Base-by-base conservation (phyloP, 2,888 invertebrate species). In the Drosophila leonis region DNA sequence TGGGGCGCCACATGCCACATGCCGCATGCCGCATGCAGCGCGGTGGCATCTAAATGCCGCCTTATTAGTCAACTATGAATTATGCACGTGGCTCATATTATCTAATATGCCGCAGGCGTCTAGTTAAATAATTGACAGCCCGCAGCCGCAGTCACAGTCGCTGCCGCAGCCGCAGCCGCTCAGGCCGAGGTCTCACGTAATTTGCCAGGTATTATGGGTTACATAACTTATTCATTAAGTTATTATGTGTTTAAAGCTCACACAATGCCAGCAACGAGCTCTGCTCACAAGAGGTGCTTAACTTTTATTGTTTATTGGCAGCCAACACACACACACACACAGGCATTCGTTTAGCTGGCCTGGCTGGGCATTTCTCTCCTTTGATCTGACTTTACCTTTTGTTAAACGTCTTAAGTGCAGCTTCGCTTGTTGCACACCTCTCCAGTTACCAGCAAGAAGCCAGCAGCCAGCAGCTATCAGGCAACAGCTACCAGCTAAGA, bases 201-300 rank as follows among this genome's bases (percentile, higher is more conserved):
- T 70, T 79, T 70, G 63, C 65, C 75, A 65, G 80, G 75, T 63
- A 79, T 75, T 79, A 77, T 75, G 75, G 71, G 76, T 75, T 74
- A 77, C 70, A 80, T 83, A 75, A 75, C 56, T 83, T 82, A 82
- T 82, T 83, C 83, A 85, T 82, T 86, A 83, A 81, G 89, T 87
- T 88, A 88, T 88, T 86, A 88, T 77, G 87, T 85, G 87, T 86
- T 87, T 85, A 88, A 88, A 65, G 79, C 79, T 67, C 74, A 87
- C 61, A 87, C 76, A 82, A 82, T 79, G 65, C 67, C 44, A 39
- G 49, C 51, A 48, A 65, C 61, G 65, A 70, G 64, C 64, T 27
- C 64, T 46, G 33, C 13, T 54, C 29, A 54, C 75, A 65, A 78
- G 78, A 62, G 84, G 82, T 74, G 57, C 80, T 77, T 56, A 68